Percentiles rank a stretch among this genome's conserved stretches.
Evolutionary conservation across 2,113 vertebrate genomes (phyloP).

Genomic region (Paramormyrops kingsleyae): DNA sequence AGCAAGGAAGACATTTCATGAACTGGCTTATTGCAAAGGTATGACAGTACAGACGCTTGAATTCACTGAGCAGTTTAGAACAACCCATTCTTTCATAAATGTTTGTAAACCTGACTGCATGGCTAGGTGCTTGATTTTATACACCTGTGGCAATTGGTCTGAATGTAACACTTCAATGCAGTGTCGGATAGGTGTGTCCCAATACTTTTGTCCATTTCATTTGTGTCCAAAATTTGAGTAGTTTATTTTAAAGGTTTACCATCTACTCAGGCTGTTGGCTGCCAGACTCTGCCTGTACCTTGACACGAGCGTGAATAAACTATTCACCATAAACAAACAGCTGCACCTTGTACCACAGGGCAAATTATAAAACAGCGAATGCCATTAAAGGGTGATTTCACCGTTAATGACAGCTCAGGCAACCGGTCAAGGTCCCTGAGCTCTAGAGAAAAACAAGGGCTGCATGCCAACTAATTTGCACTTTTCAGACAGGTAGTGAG

Average conservation of each 20-base stretch:
- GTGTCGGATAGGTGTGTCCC: not conserved
- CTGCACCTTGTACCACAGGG: not conserved
- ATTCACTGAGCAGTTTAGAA: not conserved
- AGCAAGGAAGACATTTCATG: not conserved
- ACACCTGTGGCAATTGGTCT: not conserved
- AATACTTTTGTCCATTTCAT: not conserved
- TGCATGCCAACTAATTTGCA: not conserved
- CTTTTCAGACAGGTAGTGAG: not conserved
- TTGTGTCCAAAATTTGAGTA: not conserved
- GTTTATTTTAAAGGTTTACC: not conserved
- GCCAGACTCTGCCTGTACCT: not conserved
- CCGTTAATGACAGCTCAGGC: not conserved
- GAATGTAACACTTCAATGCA: not conserved
- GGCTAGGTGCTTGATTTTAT: not conserved
- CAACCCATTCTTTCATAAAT: not conserved
- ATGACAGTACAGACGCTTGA: not conserved
- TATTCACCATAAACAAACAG: not conserved
- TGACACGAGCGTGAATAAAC: not conserved
- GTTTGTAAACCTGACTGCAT: not conserved
- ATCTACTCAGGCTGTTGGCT: not conserved
- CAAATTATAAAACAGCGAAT: not conserved
- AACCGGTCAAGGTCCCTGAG: not conserved
- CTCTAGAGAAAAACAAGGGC: not conserved
- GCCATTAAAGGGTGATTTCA: not conserved
- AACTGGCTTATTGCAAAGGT: not conserved